phyloP scores from a whole-genome alignment of 2,888 invertebrate species.

The Catocala sponsa region DNA sequence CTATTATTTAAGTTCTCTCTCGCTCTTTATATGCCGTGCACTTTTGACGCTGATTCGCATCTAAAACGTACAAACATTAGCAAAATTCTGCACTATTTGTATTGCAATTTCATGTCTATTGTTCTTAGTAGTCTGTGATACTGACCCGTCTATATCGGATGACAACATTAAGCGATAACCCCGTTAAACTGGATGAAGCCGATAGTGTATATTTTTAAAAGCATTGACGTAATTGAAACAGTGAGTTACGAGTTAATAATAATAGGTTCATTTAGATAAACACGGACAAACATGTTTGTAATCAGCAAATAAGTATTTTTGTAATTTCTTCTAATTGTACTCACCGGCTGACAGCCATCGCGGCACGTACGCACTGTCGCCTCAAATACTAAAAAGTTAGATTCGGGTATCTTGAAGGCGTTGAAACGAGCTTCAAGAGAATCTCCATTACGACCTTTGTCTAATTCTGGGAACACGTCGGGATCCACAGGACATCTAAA shows the following conservation, averaged over 20 bases:
- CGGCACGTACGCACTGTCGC: constrained; percentile 96
- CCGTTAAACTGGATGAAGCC: constrained; percentile 51
- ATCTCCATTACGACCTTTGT: constrained; percentile 94
- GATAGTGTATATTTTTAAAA: constrained; percentile 58
- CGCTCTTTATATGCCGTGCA: too few relatives aligned
- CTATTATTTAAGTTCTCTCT: too few relatives aligned
- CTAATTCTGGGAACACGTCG: constrained; percentile 96
- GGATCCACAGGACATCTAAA: constrained; percentile 96
- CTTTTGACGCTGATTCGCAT: too few relatives aligned
- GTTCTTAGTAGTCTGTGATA: too few relatives aligned
- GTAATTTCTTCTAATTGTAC: constrained; percentile 39
- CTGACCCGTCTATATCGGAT: constrained; percentile 9
- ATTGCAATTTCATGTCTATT: too few relatives aligned
- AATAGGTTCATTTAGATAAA: constrained; percentile 25
- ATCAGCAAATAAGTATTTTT: not conserved
- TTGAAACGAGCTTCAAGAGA: constrained; percentile 97
- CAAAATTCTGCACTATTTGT: too few relatives aligned
- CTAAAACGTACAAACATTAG: too few relatives aligned
- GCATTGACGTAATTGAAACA: constrained; percentile 65
- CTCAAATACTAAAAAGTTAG: constrained; percentile 97
- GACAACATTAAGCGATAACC: constrained; percentile 59
- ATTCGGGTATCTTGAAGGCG: constrained; percentile 98
- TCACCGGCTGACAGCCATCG: constrained; percentile 95
- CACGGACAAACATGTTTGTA: constrained; percentile 13
- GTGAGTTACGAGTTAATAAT: constrained; percentile 40